Conservation (phyloP, 2,113 vertebrate species). For the Dasyornis broadbenti region DNA sequence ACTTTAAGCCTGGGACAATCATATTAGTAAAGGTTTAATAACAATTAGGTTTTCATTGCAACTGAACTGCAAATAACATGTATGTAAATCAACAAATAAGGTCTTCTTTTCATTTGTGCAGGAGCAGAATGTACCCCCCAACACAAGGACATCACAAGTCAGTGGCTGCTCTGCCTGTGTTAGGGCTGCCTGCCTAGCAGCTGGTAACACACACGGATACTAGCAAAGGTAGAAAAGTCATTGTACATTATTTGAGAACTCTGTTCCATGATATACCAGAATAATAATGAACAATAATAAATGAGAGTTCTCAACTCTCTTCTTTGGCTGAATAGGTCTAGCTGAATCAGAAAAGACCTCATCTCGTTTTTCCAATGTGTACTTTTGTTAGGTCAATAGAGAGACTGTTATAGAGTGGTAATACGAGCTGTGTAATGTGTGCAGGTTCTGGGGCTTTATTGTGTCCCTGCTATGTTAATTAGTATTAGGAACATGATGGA, state of each 20-base stretch:
- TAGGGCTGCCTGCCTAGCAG: background rate
- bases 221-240: background rate
- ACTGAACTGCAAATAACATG: background rate
- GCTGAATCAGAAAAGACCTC: background rate
- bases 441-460: slow-evolving; percentile 74
- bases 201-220: background rate
- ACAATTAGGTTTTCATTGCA: background rate
- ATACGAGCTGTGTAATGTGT: slow-evolving; percentile 75
- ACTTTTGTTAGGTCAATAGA: slow-evolving; percentile 52
- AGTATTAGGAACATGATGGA: slow-evolving; percentile 86
- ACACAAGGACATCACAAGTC: background rate
- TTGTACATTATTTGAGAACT: background rate
- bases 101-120: background rate
- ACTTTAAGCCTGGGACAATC: background rate
- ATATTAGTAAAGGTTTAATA: background rate
- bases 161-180: background rate
- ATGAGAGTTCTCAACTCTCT: background rate
- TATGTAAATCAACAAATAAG: background rate
- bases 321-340: background rate
- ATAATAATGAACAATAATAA: background rate
- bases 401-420: slow-evolving; percentile 69
- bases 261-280: background rate
- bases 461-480: slow-evolving; percentile 92
- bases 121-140: background rate
- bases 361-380: background rate